Evolutionary conservation across 2,113 vertebrate species (phyloP).

Genomic region (Catharus minimus): DNA sequence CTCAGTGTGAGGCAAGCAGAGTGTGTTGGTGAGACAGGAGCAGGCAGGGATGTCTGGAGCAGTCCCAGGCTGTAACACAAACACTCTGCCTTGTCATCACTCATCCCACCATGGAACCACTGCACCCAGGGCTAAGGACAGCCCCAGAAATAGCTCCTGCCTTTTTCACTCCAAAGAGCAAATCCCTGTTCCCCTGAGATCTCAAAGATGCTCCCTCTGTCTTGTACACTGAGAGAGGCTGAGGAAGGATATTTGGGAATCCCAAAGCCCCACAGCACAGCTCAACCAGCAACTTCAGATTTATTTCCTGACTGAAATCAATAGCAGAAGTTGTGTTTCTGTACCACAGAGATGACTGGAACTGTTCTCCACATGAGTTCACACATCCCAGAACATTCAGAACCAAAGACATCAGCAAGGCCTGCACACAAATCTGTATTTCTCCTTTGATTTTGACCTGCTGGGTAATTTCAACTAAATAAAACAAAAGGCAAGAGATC

Average conservation of each 20-base stretch:
- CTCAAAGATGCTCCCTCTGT: not conserved
- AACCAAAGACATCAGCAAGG: not conserved
- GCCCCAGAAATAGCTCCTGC: not conserved
- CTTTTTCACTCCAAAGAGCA: not conserved
- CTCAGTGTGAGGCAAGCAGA: not conserved
- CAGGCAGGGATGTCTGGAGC: not conserved
- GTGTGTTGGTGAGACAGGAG: not conserved
- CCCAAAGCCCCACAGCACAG: fast-evolving
- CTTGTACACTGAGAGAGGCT: not conserved
- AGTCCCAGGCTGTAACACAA: not conserved
- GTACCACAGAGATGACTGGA: not conserved
- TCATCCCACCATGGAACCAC: not conserved
- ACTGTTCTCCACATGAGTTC: not conserved
- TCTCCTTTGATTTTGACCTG: not conserved
- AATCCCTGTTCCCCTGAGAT: not conserved
- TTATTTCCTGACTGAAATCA: not conserved
- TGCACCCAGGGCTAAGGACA: not conserved
- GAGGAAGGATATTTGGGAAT: not conserved
- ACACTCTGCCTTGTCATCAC: slow-evolving; percentile 14
- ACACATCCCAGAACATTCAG: not conserved
- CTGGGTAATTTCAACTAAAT: not conserved
- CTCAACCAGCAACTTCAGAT: not conserved
- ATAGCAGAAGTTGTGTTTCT: fast-evolving
- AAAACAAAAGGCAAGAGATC: not conserved
- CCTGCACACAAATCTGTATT: not conserved